Percentiles rank a stretch among this genome's conserved stretches.
phyloP scores from a whole-genome alignment of 2,797 vertebrate genomes.

The Clarias platycephalus region DNA sequence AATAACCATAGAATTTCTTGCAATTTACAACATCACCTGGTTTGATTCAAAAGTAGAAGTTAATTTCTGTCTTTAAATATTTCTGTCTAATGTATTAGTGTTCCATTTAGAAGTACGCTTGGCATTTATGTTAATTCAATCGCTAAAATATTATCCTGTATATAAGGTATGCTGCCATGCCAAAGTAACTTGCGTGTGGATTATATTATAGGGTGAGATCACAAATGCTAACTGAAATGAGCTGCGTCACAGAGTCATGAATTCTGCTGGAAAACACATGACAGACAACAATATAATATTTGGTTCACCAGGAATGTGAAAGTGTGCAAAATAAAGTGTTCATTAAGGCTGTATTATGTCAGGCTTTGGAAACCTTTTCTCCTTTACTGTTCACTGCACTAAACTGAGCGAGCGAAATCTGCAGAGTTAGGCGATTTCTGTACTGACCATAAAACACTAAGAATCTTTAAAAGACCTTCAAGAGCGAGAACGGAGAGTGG shows the following conservation, averaged over 20 bases:
- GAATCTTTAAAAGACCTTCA: neutral
- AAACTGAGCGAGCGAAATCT: neutral
- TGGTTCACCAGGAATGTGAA: constrained; percentile 6
- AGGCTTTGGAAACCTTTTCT: neutral
- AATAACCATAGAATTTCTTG: neutral
- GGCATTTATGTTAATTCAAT: neutral
- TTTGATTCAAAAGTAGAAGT: too few relatives aligned
- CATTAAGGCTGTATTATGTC: neutral
- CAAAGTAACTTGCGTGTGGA: neutral
- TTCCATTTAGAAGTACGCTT: neutral
- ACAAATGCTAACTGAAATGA: constrained; percentile 5
- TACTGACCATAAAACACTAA: constrained; percentile 29
- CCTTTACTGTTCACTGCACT: neutral
- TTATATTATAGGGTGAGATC: neutral
- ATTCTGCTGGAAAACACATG: neutral
- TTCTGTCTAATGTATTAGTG: neutral
- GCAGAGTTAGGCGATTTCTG: neutral
- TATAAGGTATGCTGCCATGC: neutral
- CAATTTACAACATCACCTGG: neutral
- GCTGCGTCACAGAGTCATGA: constrained; percentile 11
- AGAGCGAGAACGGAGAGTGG: neutral
- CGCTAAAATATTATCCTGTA: neutral
- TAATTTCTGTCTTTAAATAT: neutral
- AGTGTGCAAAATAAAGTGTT: constrained; percentile 26
- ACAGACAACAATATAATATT: neutral